These are phyloP conservation scores for Salarias fasciatus DNA, from an alignment of 2,797 vertebrate species.

Conservation along the genomic window DNA sequence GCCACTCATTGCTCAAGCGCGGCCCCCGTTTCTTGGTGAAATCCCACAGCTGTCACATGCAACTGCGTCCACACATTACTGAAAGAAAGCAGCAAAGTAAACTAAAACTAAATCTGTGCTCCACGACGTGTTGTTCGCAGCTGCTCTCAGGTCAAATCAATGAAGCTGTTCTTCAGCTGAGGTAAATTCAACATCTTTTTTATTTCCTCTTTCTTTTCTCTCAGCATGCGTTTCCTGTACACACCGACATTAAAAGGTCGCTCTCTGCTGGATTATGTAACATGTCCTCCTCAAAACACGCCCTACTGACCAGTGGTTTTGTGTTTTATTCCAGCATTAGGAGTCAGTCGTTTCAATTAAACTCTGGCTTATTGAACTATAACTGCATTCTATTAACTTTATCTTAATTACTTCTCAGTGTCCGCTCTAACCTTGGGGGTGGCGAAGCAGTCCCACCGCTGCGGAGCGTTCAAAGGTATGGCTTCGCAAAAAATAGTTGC, in stretches of 20 bases:
- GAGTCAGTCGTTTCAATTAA: conserved; percentile 74
- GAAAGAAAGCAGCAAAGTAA: not conserved
- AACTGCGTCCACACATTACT: not conserved
- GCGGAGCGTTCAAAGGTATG: conserved; percentile 46
- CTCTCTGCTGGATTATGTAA: conserved; percentile 23
- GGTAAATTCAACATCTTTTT: not conserved
- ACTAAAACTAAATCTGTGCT: no score
- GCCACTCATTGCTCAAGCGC: conserved; percentile 7
- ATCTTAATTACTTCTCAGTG: conserved; percentile 78
- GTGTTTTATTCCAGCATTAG: conserved; percentile 57
- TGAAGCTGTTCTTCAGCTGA: not conserved
- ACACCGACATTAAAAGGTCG: not conserved
- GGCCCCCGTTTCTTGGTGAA: conserved; percentile 22
- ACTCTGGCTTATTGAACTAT: conserved; percentile 72
- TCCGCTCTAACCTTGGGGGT: conserved; percentile 68
- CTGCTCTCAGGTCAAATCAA: conserved; percentile 5
- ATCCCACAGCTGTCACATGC: not conserved
- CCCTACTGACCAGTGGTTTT: conserved; percentile 33
- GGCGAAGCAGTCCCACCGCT: conserved; percentile 32
- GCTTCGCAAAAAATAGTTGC: conserved; percentile 45
- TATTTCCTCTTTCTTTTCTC: not conserved
- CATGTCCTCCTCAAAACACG: conserved; percentile 11
- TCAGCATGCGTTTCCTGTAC: not conserved
- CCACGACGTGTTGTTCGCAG: no score
- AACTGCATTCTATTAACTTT: conserved; percentile 76